Evolutionary conservation across 2,888 invertebrate species (phyloP), one percentile per base, ranked within the genome.

Genomic region (Epinotia bilunana): DNA sequence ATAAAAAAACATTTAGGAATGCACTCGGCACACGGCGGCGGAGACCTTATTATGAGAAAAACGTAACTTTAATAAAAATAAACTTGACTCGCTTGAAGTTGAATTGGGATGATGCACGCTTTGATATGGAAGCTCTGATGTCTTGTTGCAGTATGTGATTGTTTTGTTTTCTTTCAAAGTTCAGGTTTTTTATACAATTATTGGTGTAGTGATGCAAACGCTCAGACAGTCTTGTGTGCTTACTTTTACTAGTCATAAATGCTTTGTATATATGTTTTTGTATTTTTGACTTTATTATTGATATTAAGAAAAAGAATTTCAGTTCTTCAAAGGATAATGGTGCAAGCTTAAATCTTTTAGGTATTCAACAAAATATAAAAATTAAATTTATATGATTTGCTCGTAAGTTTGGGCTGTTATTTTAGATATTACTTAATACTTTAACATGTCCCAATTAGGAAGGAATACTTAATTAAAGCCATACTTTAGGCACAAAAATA

Each of bases 201-300:
- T 89, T 87, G 80, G 80, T 83, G 80, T 82, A 80, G 84, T 82
- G 84, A 57, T 57, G 82, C 80, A 83, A 81, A 80, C 79, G 68
- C 80, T 69, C 81, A 84, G 81, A 80, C 81, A 79, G 85, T 85
- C 86, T 86, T 87, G 86, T 91, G 88, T 90, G 88, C 89, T 88
- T 88, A 87, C 89, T 89, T 87, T 90, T 92, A 91, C 92, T 93
- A 92, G 92, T 92, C 91, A 91, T 92, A 90, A 91, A 92, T 87
- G 85, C 85, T 92, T 92, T 92, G 90, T 93, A 88, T 88, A 90
- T 90, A 91, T 86, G 83, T 88, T 88, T 88, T 89, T 88, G 86
- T 88, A 88, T 89, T 90, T 89, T 90, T 88, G 86, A 87, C 83
- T 88, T 87, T 87, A 87, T 87, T 86, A 73, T 72, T 77, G 72